Evolutionary conservation across 1,140 invertebrate genomes (phyloP).

Genomic region (Heliconius himera): DNA sequence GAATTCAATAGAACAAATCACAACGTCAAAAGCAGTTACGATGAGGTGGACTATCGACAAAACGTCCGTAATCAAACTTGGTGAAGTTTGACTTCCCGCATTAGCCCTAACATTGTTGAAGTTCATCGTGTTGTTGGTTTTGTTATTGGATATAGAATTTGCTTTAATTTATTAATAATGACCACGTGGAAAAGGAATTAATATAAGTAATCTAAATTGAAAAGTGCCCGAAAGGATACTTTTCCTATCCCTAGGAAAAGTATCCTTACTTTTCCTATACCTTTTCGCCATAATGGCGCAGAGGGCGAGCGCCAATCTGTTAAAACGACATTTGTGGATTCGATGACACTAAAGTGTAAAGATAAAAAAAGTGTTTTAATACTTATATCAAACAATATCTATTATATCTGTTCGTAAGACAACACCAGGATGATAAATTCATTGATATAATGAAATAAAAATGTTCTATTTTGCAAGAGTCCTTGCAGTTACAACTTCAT

Average conservation of each 20-base stretch:
- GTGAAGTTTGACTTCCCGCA: slow-evolving; percentile 29
- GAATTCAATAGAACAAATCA: slow-evolving; percentile 30
- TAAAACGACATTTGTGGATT: no score
- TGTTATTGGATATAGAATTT: slow-evolving; percentile 15
- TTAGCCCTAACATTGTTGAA: slow-evolving; percentile 42
- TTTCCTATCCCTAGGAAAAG: no score
- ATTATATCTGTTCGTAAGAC: neutral
- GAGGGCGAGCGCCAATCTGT: no score
- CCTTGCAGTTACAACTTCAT: neutral
- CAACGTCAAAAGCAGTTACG: slow-evolving; percentile 40
- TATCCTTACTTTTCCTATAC: no score
- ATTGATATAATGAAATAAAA: neutral
- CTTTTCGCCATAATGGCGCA: no score
- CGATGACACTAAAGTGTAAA: no score
- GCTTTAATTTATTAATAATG: slow-evolving; percentile 19
- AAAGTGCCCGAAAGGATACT: neutral
- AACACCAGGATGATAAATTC: neutral
- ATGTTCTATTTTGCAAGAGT: slow-evolving; percentile 7
- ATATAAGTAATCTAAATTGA: neutral
- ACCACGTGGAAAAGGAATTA: neutral
- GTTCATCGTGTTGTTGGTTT: slow-evolving; percentile 16
- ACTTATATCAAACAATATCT: neutral
- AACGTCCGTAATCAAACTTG: slow-evolving; percentile 59
- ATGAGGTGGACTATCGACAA: slow-evolving; percentile 38
- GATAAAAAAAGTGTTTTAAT: neutral